Percentiles rank a stretch among this genome's conserved stretches.
Conservation (phyloP, 2,797 vertebrate genomes). For the Gymnothorax javanicus region DNA sequence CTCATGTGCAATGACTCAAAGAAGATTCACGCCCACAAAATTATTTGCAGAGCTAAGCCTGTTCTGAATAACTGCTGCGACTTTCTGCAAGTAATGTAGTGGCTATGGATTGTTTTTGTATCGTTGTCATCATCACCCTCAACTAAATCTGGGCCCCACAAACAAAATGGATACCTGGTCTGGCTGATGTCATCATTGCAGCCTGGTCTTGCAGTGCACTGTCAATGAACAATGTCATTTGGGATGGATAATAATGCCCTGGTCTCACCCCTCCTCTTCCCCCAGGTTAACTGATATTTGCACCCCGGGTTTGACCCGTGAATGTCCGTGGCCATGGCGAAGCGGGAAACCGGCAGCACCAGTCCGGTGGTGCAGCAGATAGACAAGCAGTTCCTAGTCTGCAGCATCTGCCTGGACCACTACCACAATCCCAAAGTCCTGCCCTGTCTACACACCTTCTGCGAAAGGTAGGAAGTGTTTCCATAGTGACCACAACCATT, state of each 20-base stretch:
- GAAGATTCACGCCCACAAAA: no score
- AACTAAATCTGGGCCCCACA: not conserved
- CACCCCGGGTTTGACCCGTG: constrained; percentile 51
- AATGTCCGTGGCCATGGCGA: constrained; percentile 81
- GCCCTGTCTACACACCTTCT: constrained; percentile 94
- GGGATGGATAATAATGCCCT: not conserved
- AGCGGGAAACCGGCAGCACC: constrained; percentile 81
- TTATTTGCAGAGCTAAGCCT: no score
- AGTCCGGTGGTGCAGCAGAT: constrained; percentile 93
- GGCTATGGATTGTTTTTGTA: no score
- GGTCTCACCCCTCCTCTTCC: not conserved
- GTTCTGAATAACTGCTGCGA: no score
- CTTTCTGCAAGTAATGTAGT: no score
- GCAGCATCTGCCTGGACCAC: constrained; percentile 94
- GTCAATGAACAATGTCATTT: not conserved
- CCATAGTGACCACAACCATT: not conserved
- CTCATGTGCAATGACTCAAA: no score
- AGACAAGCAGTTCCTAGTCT: constrained; percentile 95
- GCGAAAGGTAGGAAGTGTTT: constrained; percentile 79
- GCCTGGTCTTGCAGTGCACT: not conserved
- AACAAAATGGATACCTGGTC: not conserved
- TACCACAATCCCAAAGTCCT: constrained; percentile 91
- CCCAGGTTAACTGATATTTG: constrained; percentile 58
- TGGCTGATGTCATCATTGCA: not conserved
- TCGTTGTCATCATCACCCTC: no score